These are phyloP conservation scores for Labeo catla DNA, from an alignment of 2,113 vertebrate species.

Conservation along the genomic window DNA sequence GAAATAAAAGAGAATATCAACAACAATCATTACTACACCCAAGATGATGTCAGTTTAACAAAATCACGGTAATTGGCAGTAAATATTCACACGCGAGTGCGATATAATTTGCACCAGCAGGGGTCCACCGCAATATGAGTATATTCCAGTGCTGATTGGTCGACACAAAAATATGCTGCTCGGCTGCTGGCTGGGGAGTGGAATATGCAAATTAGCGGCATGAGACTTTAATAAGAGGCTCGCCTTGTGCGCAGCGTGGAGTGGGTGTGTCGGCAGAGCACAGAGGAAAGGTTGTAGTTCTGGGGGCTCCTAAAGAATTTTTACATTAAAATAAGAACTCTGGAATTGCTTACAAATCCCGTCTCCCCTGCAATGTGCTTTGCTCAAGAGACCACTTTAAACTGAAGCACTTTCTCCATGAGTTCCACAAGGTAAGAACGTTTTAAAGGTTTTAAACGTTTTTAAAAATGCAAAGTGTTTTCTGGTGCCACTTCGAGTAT, in stretches of 20 bases:
- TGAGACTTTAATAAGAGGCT: constrained; percentile 2
- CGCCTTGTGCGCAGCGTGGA: neutral
- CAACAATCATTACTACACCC: neutral
- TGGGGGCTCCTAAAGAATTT: neutral
- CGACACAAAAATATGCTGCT: neutral
- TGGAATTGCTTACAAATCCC: neutral
- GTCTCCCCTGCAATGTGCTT: constrained; percentile 6
- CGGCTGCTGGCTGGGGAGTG: neutral
- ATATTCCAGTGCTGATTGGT: constrained; percentile 13
- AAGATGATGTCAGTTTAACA: neutral
- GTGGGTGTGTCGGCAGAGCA: constrained; percentile 14
- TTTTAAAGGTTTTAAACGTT: neutral
- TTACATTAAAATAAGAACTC: neutral
- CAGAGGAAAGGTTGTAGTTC: neutral
- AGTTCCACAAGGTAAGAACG: constrained; percentile 50
- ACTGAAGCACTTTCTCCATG: constrained; percentile 15
- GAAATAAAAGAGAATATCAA: neutral
- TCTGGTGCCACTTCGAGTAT: neutral
- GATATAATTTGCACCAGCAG: constrained; percentile 5
- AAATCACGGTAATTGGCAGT: neutral
- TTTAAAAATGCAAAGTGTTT: neutral
- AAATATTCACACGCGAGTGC: neutral
- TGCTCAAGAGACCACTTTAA: neutral
- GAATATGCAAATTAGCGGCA: constrained; percentile 47
- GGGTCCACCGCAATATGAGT: neutral